phyloP scores from a whole-genome alignment of 1,140 invertebrate species.

The Elymnias hypermnestra region DNA sequence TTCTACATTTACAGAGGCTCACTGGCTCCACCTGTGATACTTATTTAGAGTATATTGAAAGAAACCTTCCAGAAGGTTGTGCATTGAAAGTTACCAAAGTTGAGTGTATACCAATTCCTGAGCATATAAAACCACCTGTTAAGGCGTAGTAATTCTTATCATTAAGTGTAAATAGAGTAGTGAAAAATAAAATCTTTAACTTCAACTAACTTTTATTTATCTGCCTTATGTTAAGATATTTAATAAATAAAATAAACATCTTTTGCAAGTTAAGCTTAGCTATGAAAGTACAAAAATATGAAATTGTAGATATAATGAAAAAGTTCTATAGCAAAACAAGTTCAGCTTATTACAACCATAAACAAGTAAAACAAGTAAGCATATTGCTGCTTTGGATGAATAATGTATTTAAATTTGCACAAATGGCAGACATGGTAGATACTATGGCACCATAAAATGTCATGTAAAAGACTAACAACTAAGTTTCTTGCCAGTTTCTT shows the following conservation, averaged over 20 bases:
- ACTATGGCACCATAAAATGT: too few relatives aligned
- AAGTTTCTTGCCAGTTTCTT: too few relatives aligned
- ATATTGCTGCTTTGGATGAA: too few relatives aligned
- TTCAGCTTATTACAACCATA: background rate
- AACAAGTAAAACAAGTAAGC: too few relatives aligned
- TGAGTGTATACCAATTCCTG: conserved; percentile 78
- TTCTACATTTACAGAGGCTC: conserved; percentile 88
- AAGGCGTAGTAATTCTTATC: conserved; percentile 30
- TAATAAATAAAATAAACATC: too few relatives aligned
- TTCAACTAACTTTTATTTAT: conserved; percentile 9
- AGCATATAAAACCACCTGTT: conserved; percentile 67
- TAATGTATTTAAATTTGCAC: too few relatives aligned
- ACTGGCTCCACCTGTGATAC: conserved; percentile 97
- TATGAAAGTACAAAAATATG: conserved; percentile 4
- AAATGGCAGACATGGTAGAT: too few relatives aligned
- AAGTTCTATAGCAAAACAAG: background rate
- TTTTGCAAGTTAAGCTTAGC: too few relatives aligned
- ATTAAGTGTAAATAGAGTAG: background rate
- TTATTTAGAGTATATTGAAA: conserved; percentile 96
- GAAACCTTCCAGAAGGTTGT: conserved; percentile 98
- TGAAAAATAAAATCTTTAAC: conserved; percentile 6
- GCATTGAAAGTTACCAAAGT: conserved; percentile 95
- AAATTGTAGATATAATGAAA: background rate
- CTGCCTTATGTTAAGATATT: too few relatives aligned
- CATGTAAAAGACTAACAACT: too few relatives aligned